Conservation (phyloP, 2,113 vertebrate genomes). For the Haliaeetus leucogaster region DNA sequence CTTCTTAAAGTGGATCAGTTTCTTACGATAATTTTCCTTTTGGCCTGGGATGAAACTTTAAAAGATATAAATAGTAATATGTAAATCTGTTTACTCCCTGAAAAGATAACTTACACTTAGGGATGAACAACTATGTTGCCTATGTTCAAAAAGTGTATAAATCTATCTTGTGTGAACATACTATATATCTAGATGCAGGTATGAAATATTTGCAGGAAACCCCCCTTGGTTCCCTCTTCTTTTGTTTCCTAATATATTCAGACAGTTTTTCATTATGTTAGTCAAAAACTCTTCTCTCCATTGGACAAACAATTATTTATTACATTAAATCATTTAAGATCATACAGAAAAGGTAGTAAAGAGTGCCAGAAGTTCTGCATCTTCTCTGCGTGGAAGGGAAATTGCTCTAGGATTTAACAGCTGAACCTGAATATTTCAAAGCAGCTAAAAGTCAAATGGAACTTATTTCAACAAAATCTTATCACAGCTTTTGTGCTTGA, state of each 20-base stretch:
- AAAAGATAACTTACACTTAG: neutral
- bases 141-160: neutral
- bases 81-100: neutral
- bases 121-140: neutral
- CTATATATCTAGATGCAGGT: neutral
- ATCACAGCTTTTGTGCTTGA: neutral
- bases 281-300: neutral
- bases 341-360: neutral
- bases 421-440: neutral
- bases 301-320: neutral
- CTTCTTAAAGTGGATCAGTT: neutral
- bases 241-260: neutral
- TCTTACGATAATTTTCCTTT: neutral
- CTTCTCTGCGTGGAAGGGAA: neutral
- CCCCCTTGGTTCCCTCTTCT: neutral
- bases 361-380: neutral
- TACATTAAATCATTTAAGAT: neutral
- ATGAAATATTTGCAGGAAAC: neutral
- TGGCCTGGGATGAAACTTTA: neutral
- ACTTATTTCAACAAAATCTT: neutral
- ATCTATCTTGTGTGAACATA: neutral
- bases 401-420: neutral
- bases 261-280: neutral
- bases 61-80: neutral
- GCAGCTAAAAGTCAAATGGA: neutral